Conservation (phyloP, 2,113 vertebrate genomes). For the Ceuthmochares aereus region DNA sequence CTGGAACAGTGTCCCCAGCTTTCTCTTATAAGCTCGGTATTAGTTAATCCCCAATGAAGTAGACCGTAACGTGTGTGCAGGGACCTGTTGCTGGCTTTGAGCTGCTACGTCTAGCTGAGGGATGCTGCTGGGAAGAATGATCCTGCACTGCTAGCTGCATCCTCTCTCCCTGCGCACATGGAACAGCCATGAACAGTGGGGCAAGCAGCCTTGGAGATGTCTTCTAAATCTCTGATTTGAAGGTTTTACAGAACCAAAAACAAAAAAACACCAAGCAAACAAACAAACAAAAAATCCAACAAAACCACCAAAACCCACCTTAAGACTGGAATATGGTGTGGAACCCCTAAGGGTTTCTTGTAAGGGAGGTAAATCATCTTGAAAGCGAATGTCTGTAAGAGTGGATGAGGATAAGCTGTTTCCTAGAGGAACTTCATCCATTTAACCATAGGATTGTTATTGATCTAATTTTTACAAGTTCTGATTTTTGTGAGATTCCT, state of each 20-base stretch:
- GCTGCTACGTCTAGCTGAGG: neutral
- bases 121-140: neutral
- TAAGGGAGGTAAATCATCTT: neutral
- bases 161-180: rapidly evolving
- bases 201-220: neutral
- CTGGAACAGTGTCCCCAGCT: neutral
- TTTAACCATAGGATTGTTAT: neutral
- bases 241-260: neutral
- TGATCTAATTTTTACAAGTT: neutral
- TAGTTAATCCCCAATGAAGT: neutral
- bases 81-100: neutral
- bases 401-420: neutral
- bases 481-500: neutral
- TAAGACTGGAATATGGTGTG: neutral
- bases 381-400: neutral
- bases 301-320: too few relatives aligned
- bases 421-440: neutral
- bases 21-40: neutral
- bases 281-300: too few relatives aligned
- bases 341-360: neutral
- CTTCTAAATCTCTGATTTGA: neutral
- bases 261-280: too few relatives aligned
- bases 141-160: neutral
- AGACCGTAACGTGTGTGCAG: neutral
- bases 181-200: too few relatives aligned